Conservation (phyloP, 2,113 vertebrate species). For the Pavo muticus region DNA sequence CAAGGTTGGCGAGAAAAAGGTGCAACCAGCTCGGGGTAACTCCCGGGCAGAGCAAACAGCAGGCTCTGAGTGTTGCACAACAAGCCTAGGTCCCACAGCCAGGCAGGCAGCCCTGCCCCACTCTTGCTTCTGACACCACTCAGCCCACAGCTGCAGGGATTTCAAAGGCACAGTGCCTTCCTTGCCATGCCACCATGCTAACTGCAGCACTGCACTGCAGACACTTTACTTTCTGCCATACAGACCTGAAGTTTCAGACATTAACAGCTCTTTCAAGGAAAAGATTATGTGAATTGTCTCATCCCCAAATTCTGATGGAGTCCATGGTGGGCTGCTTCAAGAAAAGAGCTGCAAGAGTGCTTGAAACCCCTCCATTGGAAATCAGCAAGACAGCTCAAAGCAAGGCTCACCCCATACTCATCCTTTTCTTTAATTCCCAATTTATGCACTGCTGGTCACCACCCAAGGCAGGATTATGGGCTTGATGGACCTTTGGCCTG, state of each 20-base stretch:
- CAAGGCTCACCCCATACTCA: neutral
- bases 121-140: accelerated
- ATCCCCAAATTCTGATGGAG: neutral
- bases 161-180: neutral
- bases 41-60: neutral
- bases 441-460: neutral
- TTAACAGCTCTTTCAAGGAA: neutral
- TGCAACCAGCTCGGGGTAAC: neutral
- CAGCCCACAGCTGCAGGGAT: neutral
- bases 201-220: neutral
- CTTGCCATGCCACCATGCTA: accelerated
- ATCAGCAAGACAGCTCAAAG: neutral
- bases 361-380: neutral
- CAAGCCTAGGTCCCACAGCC: neutral
- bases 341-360: neutral
- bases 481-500: neutral
- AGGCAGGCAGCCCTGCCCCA: neutral
- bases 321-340: neutral
- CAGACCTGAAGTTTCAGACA: neutral
- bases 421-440: neutral
- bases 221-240: neutral
- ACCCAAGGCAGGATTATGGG: neutral
- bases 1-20: neutral
- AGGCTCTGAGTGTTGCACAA: neutral
- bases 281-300: neutral